Evolutionary conservation across 92 coral and sea anemone genomes (phyloP).

Genomic region (Virgularia gustaviana): DNA sequence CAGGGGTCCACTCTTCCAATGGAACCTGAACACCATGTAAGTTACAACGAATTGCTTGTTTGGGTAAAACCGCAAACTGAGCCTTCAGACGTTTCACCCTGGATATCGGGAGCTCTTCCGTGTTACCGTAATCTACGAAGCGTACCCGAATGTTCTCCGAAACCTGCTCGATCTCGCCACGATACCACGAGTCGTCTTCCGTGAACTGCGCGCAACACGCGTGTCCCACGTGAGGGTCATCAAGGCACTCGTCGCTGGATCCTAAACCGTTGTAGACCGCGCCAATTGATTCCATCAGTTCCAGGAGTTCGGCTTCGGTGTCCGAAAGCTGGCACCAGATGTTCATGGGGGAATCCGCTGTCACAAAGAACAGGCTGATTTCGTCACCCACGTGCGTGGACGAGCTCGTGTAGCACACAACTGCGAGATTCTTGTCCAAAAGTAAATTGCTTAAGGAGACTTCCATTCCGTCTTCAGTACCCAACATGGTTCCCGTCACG

Average conservation of each 20-base stretch:
- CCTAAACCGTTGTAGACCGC: slow-evolving; percentile 47
- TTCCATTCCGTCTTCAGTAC: slow-evolving; percentile 32
- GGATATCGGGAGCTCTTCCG: slow-evolving; percentile 49
- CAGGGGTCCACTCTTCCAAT: slow-evolving; percentile 62
- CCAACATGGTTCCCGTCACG: slow-evolving; percentile 1
- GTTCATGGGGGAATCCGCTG: slow-evolving; percentile 60
- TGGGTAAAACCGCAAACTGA: slow-evolving; percentile 63
- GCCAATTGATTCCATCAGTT: slow-evolving; percentile 50
- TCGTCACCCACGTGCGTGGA: slow-evolving; percentile 23
- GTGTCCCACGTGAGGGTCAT: slow-evolving; percentile 43
- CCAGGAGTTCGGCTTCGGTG: slow-evolving; percentile 42
- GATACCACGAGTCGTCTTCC: slow-evolving; percentile 70
- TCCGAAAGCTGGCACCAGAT: slow-evolving; percentile 62
- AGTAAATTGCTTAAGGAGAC: slow-evolving; percentile 22
- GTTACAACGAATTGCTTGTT: slow-evolving; percentile 59
- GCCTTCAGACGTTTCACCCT: slow-evolving; percentile 50
- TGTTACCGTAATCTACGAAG: slow-evolving; percentile 76
- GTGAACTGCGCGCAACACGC: slow-evolving; percentile 70
- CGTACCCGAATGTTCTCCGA: slow-evolving; percentile 48
- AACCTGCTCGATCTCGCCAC: slow-evolving; percentile 58
- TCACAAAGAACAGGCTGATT: slow-evolving; percentile 33
- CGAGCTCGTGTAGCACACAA: not conserved
- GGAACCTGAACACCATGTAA: slow-evolving; percentile 52
- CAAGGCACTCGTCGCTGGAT: slow-evolving; percentile 44
- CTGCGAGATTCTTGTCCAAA: slow-evolving; percentile 7